Conservation (phyloP, 1,140 invertebrate species). For the Leguminivora glycinivorella region DNA sequence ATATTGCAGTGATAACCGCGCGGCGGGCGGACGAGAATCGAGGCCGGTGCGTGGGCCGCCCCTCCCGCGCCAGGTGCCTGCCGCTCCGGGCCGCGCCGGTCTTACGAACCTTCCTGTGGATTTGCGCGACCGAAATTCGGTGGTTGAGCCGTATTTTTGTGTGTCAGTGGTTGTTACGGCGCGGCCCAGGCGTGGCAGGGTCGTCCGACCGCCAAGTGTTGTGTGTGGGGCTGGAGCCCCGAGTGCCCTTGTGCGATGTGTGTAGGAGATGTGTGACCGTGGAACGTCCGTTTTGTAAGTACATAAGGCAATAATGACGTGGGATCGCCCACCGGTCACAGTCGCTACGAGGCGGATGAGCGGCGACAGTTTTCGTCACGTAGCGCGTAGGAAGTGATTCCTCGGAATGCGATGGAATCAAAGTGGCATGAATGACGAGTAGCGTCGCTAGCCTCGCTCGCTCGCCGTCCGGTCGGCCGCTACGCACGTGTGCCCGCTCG, state of each 20-base stretch:
- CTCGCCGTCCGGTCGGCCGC: slow-evolving; percentile 53
- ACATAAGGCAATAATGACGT: slow-evolving; percentile 50
- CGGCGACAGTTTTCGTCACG: slow-evolving; percentile 46
- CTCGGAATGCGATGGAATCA: slow-evolving; percentile 50
- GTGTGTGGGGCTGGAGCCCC: slow-evolving; percentile 66
- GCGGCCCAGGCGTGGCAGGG: slow-evolving; percentile 60
- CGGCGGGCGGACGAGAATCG: slow-evolving; percentile 78
- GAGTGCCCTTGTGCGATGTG: slow-evolving; percentile 74
- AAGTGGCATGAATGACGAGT: slow-evolving; percentile 63
- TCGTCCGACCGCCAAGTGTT: slow-evolving; percentile 55
- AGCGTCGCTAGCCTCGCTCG: slow-evolving; percentile 39
- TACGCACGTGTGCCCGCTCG: slow-evolving; percentile 53
- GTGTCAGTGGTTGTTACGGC: slow-evolving; percentile 67
- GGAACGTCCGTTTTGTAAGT: slow-evolving; percentile 72
- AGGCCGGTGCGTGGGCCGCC: slow-evolving; percentile 78
- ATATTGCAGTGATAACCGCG: slow-evolving; percentile 79
- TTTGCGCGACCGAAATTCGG: slow-evolving; percentile 74
- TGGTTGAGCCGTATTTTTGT: slow-evolving; percentile 69
- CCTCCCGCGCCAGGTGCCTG: slow-evolving; percentile 77
- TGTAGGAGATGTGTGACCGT: slow-evolving; percentile 69
- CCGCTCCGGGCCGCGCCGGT: slow-evolving; percentile 74
- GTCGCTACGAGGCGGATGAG: slow-evolving; percentile 33
- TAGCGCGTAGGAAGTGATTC: slow-evolving; percentile 48
- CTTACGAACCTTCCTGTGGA: slow-evolving; percentile 75
- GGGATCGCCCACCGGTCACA: slow-evolving; percentile 42